phyloP scores from a whole-genome alignment of 2,797 vertebrate genomes.

The Amniataba percoides region DNA sequence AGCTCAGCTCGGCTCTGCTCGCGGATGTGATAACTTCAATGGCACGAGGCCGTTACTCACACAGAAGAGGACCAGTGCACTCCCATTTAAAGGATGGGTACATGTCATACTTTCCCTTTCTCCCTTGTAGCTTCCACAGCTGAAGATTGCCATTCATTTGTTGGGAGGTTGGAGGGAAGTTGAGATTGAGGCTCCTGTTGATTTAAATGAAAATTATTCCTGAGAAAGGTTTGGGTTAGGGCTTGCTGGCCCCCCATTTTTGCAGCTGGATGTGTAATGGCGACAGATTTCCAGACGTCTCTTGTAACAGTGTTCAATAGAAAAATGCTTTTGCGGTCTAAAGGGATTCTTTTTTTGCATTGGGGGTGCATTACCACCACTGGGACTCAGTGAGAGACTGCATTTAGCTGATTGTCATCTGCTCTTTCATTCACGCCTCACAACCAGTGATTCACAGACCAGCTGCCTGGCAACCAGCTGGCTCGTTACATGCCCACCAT shows the following conservation, averaged over 20 bases:
- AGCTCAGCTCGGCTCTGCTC: constrained; percentile 16
- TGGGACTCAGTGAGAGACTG: background rate
- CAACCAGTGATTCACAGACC: background rate
- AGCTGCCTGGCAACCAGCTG: background rate
- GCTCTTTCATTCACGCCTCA: background rate
- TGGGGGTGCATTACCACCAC: too few relatives aligned
- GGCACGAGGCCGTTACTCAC: background rate
- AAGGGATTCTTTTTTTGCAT: background rate
- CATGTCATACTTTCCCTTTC: constrained; percentile 6
- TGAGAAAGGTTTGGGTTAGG: too few relatives aligned
- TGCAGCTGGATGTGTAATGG: background rate
- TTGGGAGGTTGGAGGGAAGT: background rate
- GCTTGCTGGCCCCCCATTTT: background rate
- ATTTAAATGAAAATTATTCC: too few relatives aligned
- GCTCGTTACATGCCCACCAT: background rate
- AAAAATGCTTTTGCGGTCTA: background rate
- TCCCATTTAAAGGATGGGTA: background rate
- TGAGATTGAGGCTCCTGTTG: background rate
- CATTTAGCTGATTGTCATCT: background rate
- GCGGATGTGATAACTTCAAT: constrained; percentile 9
- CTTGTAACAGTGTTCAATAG: too few relatives aligned
- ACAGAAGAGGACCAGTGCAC: background rate
- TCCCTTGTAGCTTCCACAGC: background rate
- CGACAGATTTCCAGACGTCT: too few relatives aligned
- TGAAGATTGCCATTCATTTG: background rate